Evolutionary conservation across 2,888 invertebrate species (phyloP), one percentile per base, ranked within the genome.

Genomic region (Mayetiola destructor): DNA sequence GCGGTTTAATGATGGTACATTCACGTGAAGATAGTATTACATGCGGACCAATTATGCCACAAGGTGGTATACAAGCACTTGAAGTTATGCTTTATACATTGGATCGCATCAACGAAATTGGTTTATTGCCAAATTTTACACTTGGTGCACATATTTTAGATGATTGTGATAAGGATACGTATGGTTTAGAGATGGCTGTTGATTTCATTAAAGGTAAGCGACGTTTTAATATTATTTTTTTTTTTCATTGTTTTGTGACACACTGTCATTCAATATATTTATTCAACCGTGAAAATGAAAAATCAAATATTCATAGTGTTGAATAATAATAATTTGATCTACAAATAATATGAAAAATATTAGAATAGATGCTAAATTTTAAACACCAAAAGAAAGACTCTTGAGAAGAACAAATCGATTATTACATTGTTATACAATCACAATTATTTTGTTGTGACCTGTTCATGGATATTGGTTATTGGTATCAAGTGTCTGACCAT

Each of bases 151-250:
- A 92, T 67, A 83, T 94, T 56, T 76, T 94, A 61, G 94, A 94
- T 68, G 94, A 94, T 72, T 94, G 94, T 71, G 94, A 94, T 75
- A 88, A 91, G 73, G 94, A 94, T 69, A 94, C 93, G 0, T 93
- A 93, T 66, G 94, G 94, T 1, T 75, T 94, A 62, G 93, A 94
- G 70, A 93, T 94, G 84, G 91, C 93, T 16, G 88, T 94, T 16
- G 93, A 94, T 73, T 94, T 94, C 70, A 94, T 94, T 61, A 90
- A 93, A 85, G 93, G 94, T 94, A 74, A 76, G 80, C 70, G 37
- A 4, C n/a, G 4, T 37, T 37, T 16, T 37, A 5, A n/a, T 2
- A 6, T 48, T 27, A 48, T 23, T 27, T 21, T 42, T n/a, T n/a
- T n/a, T 36, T 36, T 36, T 36, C 36, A 36, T 36, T 36, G 36